phyloP scores from a whole-genome alignment of 1,140 invertebrate species.

The Rhagoletis pomonella region DNA sequence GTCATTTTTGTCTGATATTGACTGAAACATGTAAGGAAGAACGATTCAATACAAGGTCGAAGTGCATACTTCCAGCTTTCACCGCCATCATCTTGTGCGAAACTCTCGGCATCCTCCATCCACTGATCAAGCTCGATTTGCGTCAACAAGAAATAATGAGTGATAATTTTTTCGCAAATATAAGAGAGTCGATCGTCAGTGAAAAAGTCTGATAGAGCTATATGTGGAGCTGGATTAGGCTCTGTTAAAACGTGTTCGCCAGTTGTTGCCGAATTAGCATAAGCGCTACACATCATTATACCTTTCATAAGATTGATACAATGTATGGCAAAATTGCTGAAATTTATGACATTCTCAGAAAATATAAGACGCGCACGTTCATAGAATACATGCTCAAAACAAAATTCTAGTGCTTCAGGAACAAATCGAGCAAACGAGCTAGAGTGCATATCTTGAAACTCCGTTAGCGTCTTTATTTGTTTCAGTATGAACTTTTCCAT shows the following conservation, averaged over 20 bases:
- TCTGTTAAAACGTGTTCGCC: constrained; percentile 68
- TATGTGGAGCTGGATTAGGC: constrained; percentile 69
- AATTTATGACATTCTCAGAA: constrained; percentile 80
- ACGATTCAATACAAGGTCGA: constrained; percentile 89
- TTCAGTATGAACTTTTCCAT: constrained; percentile 89
- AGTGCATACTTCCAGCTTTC: constrained; percentile 95
- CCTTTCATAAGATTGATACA: constrained; percentile 91
- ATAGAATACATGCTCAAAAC: constrained; percentile 90
- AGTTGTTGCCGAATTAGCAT: constrained; percentile 66
- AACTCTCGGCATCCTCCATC: constrained; percentile 93
- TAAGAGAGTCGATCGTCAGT: constrained; percentile 81
- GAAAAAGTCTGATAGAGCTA: constrained; percentile 80
- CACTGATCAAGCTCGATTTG: constrained; percentile 89
- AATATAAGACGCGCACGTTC: constrained; percentile 75
- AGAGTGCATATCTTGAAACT: constrained; percentile 85
- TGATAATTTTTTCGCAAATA: constrained; percentile 89
- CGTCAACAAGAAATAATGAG: constrained; percentile 91
- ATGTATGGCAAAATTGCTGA: constrained; percentile 91
- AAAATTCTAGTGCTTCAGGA: constrained; percentile 85
- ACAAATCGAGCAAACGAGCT: constrained; percentile 88
- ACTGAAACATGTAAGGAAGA: constrained; percentile 90
- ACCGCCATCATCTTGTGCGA: constrained; percentile 89
- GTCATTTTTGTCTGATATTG: constrained; percentile 83
- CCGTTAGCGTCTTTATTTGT: constrained; percentile 85
- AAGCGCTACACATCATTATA: constrained; percentile 81